Percentiles rank a stretch among this genome's conserved stretches.
These are phyloP conservation scores for Melanostoma scalare DNA, from an alignment of 2,888 invertebrate genomes.

Conservation along the genomic window DNA sequence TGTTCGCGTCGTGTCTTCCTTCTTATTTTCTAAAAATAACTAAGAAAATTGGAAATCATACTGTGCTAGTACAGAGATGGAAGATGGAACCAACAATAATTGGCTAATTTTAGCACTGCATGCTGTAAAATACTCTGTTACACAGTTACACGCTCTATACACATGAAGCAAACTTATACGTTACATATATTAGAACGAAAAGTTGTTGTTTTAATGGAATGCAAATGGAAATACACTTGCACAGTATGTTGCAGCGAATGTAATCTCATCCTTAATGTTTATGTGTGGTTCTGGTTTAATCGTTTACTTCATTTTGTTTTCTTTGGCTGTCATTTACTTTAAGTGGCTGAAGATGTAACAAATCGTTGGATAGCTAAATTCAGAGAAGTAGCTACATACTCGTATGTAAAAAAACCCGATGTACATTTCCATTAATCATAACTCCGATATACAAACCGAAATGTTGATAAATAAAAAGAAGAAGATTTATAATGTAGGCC, in stretches of 20 bases:
- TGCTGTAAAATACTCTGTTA: conserved; percentile 52
- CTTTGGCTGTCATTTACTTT: conserved; percentile 18
- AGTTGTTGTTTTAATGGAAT: conserved; percentile 59
- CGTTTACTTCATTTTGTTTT: not conserved
- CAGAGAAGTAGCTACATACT: not conserved
- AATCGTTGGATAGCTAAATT: conserved; percentile 12
- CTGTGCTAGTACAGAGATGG: conserved; percentile 21
- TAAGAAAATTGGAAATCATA: conserved; percentile 65
- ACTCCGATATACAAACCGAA: conserved; percentile 10
- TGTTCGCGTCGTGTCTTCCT: conserved; percentile 12
- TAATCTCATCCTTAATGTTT: conserved; percentile 11
- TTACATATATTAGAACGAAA: conserved; percentile 24
- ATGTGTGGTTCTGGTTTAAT: not conserved
- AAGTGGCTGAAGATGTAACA: conserved; percentile 35
- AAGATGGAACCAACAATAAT: conserved; percentile 40
- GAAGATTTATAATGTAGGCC: conserved; percentile 37
- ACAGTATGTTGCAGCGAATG: conserved; percentile 4
- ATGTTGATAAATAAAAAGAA: conserved; percentile 20
- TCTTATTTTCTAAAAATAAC: conserved; percentile 57
- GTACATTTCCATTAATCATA: conserved; percentile 48
- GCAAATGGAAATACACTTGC: conserved; percentile 50
- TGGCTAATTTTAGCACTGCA: conserved; percentile 69
- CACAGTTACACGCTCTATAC: conserved; percentile 20
- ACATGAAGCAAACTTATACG: not conserved
- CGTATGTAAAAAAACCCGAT: conserved; percentile 6